Conservation (phyloP, 1,140 invertebrate species). For the Drosophila hydei region DNA sequence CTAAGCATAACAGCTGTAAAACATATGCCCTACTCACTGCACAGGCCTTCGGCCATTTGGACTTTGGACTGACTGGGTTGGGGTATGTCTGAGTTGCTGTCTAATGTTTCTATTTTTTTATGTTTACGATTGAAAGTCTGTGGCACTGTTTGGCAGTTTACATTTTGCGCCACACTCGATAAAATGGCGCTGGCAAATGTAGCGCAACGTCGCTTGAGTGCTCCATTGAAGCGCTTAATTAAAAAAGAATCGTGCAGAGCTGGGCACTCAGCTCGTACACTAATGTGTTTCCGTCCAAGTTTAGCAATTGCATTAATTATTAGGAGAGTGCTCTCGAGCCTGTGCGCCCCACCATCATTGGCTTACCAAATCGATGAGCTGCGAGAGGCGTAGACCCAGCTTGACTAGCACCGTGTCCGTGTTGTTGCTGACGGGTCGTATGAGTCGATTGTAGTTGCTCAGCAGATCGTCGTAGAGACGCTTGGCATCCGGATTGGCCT, state of each 20-base stretch:
- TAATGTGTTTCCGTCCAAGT: conserved; percentile 16
- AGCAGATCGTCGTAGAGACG: conserved; percentile 97
- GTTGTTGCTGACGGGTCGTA: conserved; percentile 96
- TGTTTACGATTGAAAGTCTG: conserved; percentile 50
- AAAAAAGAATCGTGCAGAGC: conserved; percentile 51
- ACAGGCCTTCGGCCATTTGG: not conserved
- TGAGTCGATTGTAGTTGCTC: conserved; percentile 97
- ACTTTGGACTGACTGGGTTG: conserved; percentile 6
- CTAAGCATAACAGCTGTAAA: not conserved
- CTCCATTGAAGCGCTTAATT: conserved; percentile 63
- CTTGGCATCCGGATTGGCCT: conserved; percentile 94
- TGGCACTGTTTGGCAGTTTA: conserved; percentile 42
- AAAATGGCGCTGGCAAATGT: conserved; percentile 58
- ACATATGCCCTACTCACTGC: too few relatives aligned
- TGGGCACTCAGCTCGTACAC: conserved; percentile 15
- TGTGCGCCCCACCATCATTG: not conserved
- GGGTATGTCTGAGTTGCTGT: conserved; percentile 47
- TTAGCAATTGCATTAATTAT: conserved; percentile 66
- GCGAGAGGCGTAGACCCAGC: conserved; percentile 95
- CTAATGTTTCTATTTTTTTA: conserved; percentile 58
- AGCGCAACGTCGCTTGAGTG: conserved; percentile 47
- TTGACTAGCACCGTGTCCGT: conserved; percentile 97
- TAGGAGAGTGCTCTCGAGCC: conserved; percentile 10
- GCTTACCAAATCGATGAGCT: conserved; percentile 97
- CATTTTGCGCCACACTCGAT: conserved; percentile 29